Conservation (phyloP, 2,888 invertebrate species). For the Meandrusa payeni region DNA sequence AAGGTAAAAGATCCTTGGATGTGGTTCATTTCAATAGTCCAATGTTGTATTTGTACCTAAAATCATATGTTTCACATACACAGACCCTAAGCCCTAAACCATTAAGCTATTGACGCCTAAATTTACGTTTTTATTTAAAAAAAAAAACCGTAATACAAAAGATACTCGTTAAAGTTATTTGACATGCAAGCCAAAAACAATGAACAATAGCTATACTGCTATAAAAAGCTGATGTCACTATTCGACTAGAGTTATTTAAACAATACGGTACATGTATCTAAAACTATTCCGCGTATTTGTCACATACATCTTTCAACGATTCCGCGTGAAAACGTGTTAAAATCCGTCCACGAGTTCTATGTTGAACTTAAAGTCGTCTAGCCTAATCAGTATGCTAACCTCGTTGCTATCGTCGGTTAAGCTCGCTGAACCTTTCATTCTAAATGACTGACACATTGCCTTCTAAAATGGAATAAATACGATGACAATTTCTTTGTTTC, state of each 20-base stretch:
- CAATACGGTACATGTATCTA: neutral
- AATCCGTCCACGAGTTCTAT: slow-evolving; percentile 8
- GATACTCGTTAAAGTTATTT: no score
- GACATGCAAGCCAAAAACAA: no score
- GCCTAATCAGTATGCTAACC: slow-evolving; percentile 47
- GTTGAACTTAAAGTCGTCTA: slow-evolving; percentile 30
- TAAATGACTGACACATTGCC: slow-evolving; percentile 46
- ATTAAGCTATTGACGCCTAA: no score
- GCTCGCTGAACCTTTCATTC: slow-evolving; percentile 34
- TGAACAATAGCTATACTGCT: no score
- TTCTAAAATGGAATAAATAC: slow-evolving; percentile 38
- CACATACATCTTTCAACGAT: slow-evolving; percentile 1
- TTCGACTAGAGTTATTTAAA: neutral
- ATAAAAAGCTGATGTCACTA: neutral
- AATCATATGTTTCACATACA: no score
- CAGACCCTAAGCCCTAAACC: no score
- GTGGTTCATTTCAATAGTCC: no score
- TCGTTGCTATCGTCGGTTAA: slow-evolving; percentile 39
- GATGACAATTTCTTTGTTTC: neutral
- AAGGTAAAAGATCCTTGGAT: no score
- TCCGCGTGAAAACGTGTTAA: slow-evolving; percentile 13
- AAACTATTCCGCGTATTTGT: neutral
- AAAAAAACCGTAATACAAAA: no score
- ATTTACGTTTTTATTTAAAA: no score
- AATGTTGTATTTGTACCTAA: no score